Evolutionary conservation across 2,888 invertebrate species (phyloP), one percentile per base, ranked within the genome.

Genomic region (Archips crataeganus): DNA sequence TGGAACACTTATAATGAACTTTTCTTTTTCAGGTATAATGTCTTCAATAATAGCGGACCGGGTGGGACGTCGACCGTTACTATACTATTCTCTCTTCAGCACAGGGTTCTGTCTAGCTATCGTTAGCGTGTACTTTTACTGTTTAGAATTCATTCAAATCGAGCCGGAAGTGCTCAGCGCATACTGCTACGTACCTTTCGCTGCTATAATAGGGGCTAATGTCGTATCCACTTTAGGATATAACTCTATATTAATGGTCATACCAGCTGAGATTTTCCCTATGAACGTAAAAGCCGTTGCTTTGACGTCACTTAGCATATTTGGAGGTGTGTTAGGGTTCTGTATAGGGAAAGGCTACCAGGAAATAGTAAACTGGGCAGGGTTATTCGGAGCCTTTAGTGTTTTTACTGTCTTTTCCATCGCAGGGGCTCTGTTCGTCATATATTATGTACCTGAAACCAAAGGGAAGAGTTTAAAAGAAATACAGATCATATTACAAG

Each of bases 191-290:
- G 73, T 95, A 0, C 86, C 89, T 0, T 91, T 95, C 15, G 84
- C 91, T 2, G 94, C 94, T 0, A 87, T 95, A n/a, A 82, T 89
- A 8, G 8, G 83, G 1, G 82, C 85, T 0, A 84, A 81, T 11
- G 80, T 90, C 0, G 78, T 87, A 0, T 83, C 89, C 0, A 84
- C 85, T 11, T 34, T 92, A 39, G 96, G 96, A 0, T 89, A 93
- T 61, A 93, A 92, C 65, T 94, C 95, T 0, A 78, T 95, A n/a
- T 85, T 90, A 0, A 91, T 90, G 67, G 85, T 93, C 74, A 89
- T 95, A 72, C 87, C 95, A 23, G 95, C 95, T 0, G 96, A 96
- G 81, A 84, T 95, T 9, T 96, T 95, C 75, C 95, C 95, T 0
- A 87, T 95, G 2, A 95, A 95, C 77, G 93, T 95, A 0, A 95